Conservation (phyloP, 1,140 invertebrate genomes). For the Trigoniulus corallinus region DNA sequence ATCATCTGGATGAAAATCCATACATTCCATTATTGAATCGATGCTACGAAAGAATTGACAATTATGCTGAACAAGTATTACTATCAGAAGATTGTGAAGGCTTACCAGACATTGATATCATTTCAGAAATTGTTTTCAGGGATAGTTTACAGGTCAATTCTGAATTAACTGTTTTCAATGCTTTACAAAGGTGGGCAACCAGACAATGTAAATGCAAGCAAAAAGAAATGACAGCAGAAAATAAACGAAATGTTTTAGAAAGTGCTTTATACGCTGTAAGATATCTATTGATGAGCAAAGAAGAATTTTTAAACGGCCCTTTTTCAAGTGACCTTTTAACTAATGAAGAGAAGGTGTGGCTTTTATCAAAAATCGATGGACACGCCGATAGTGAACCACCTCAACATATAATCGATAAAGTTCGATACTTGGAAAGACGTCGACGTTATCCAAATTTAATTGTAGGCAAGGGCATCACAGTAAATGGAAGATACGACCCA, state of each 20-base stretch:
- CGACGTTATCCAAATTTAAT: neutral
- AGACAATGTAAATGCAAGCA: slow-evolving; percentile 44
- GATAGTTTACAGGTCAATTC: slow-evolving; percentile 22
- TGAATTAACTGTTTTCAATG: slow-evolving; percentile 15
- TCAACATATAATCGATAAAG: neutral
- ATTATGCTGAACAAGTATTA: slow-evolving; percentile 38
- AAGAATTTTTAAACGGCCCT: slow-evolving; percentile 36
- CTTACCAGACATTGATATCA: slow-evolving; percentile 33
- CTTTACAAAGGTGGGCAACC: slow-evolving; percentile 39
- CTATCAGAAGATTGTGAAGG: slow-evolving; percentile 45
- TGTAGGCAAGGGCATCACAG: neutral
- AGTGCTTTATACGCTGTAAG: slow-evolving; percentile 45
- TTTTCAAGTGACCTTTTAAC: slow-evolving; percentile 24
- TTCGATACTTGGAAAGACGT: neutral
- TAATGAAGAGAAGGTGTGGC: slow-evolving; percentile 19
- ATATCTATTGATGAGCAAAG: slow-evolving; percentile 41
- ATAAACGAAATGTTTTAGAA: slow-evolving; percentile 39
- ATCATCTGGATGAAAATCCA: slow-evolving; percentile 9
- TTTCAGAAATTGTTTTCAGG: slow-evolving; percentile 39
- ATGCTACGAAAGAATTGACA: slow-evolving; percentile 42
- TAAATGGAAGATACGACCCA: neutral
- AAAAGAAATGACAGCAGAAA: slow-evolving; percentile 37
- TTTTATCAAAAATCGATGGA: slow-evolving; percentile 16
- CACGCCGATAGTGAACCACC: neutral
- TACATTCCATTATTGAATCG: slow-evolving; percentile 3